These are phyloP conservation scores for Apamea monoglypha DNA, from an alignment of 2,888 invertebrate species.

Conservation along the genomic window DNA sequence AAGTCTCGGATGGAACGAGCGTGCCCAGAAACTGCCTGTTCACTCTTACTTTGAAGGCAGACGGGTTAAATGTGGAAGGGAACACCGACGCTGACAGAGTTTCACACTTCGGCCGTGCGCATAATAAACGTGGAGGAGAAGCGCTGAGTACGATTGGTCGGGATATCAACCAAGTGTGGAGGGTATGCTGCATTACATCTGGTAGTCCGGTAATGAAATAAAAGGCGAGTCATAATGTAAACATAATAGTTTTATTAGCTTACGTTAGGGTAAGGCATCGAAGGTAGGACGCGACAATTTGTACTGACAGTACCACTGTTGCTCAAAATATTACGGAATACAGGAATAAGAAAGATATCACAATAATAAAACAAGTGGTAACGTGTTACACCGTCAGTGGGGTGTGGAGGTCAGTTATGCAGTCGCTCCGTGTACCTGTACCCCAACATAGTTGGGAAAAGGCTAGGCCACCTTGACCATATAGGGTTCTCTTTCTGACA, in stretches of 20 bases:
- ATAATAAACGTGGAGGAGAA: not conserved
- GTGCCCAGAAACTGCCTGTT: too few relatives aligned
- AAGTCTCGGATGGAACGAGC: too few relatives aligned
- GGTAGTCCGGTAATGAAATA: conserved; percentile 29
- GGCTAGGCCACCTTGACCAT: not conserved
- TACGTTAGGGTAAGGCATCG: conserved; percentile 69
- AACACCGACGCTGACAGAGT: too few relatives aligned
- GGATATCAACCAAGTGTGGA: not conserved
- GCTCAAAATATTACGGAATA: conserved; percentile 8
- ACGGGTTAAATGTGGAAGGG: too few relatives aligned
- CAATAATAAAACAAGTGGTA: not conserved
- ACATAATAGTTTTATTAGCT: conserved; percentile 66
- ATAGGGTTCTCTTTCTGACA: not conserved
- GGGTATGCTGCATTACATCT: not conserved
- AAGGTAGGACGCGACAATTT: conserved; percentile 66
- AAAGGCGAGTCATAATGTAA: conserved; percentile 59
- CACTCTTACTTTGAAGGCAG: too few relatives aligned
- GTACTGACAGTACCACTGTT: conserved; percentile 60
- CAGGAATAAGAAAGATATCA: conserved; percentile 25
- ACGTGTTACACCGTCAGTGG: not conserved
- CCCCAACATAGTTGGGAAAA: not conserved
- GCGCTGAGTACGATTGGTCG: not conserved
- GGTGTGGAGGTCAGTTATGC: not conserved
- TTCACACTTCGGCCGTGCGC: too few relatives aligned
- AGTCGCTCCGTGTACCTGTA: not conserved